Base-by-base conservation (phyloP, 2,113 vertebrate species). In the Mobula birostris region DNA sequence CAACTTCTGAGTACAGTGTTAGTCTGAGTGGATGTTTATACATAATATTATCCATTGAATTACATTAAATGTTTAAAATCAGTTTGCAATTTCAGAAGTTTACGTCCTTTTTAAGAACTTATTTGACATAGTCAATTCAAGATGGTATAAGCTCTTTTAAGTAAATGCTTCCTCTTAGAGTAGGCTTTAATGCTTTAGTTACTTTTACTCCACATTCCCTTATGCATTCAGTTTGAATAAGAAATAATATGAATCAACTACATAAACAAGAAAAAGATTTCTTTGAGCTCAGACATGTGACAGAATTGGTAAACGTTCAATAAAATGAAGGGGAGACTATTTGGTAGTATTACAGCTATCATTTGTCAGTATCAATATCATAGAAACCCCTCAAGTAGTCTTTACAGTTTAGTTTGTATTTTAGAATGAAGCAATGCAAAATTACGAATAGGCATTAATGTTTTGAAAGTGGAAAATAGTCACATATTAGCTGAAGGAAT, bases 111-210 rank as follows among this genome's bases (percentile, higher is more conserved):
- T 66, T 1, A 14, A 74, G 19, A 74, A 76, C 21, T 27, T 93
- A 93, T 29, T 93, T 93, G 74, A 70, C 91, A 74, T 56, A 29
- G 68, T 48, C n/a, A 48, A 36, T 76, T 93, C 14, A 74, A 93
- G 12, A 5, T 48, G 5, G 27, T 48, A 72, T 74, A 76, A 93
- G 40, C 5, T 15, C 91, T 21, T 12, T 48, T 76, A 11, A 40
- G 40, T 48, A 93, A 74, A 93, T 29, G 11, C 40, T 56, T 88
- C 21, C 8, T 66, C 24, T 70, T 11, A 48, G 29, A 87, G 24
- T 11, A 61, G 48, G 11, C 0, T 24, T 87, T 48, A 36, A 40
- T 92, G 32, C 91, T 93, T 74, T 40, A 12, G 70, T 27, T 29
- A 93, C 24, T 74, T 48, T 93, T 7, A 56, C 68, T 93, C 68